Conservation (phyloP, 2,797 vertebrate genomes). For the Peromyscus melanophrys region DNA sequence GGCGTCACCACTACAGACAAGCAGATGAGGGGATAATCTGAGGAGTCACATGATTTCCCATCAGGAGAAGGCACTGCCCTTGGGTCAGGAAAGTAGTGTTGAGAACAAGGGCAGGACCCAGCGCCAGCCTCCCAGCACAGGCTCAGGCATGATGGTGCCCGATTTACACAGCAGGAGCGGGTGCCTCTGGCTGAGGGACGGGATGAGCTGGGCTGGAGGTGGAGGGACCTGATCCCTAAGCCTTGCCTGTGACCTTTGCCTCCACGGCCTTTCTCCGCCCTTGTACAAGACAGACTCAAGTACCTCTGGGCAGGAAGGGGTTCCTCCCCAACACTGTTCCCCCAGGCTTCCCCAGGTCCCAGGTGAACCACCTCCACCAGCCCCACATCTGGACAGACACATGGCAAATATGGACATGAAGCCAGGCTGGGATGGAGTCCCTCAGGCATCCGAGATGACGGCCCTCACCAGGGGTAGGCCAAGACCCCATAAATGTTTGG, state of each 20-base stretch:
- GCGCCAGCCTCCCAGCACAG: neutral
- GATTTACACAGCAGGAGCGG: constrained; percentile 69
- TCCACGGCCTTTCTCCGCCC: neutral
- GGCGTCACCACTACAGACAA: neutral
- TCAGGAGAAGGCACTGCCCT: constrained; percentile 49
- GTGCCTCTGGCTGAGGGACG: neutral
- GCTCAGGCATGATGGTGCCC: neutral
- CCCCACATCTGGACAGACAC: constrained; percentile 64
- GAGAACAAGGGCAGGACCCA: constrained; percentile 18
- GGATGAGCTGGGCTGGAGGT: neutral
- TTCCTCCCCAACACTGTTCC: neutral
- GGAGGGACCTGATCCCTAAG: neutral
- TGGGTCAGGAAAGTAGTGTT: constrained; percentile 72
- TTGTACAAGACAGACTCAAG: neutral
- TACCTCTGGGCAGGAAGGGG: neutral
- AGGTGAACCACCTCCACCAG: neutral
- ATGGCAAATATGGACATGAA: neutral
- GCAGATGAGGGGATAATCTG: neutral
- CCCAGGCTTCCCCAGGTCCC: neutral
- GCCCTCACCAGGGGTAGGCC: constrained; percentile 46
- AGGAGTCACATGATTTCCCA: constrained; percentile 62
- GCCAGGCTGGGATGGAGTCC: constrained; percentile 31
- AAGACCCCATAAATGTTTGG: neutral
- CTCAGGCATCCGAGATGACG: neutral
- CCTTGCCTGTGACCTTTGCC: neutral